These are phyloP conservation scores for Pachliopta kotzebuea DNA, from an alignment of 2,888 invertebrate species.

Conservation along the genomic window DNA sequence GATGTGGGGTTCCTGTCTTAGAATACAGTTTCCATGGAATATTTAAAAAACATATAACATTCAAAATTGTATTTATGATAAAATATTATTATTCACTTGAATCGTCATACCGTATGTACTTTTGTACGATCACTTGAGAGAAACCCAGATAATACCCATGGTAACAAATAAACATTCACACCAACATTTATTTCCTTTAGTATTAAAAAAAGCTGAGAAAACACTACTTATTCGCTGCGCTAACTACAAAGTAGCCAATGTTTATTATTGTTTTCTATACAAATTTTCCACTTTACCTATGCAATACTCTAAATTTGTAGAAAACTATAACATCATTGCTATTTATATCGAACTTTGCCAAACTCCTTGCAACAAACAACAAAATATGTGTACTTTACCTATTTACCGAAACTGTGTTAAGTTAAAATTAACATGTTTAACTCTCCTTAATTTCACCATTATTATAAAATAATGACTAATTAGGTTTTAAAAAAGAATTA, in stretches of 20 bases:
- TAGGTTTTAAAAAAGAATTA: too few relatives aligned
- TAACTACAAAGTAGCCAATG: background rate
- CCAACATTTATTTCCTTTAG: background rate
- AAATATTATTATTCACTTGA: too few relatives aligned
- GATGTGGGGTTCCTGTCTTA: too few relatives aligned
- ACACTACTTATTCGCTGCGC: slow-evolving; percentile 1
- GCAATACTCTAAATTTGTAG: background rate
- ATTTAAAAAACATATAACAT: too few relatives aligned
- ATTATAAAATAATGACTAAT: too few relatives aligned
- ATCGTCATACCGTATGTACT: too few relatives aligned
- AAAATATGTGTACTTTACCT: background rate
- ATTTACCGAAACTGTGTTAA: background rate
- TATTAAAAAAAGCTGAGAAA: background rate
- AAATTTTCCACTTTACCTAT: background rate
- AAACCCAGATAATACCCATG: too few relatives aligned
- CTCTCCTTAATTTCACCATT: too few relatives aligned
- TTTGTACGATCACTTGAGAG: too few relatives aligned
- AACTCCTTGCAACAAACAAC: background rate
- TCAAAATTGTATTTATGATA: too few relatives aligned
- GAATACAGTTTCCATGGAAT: too few relatives aligned
- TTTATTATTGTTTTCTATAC: background rate
- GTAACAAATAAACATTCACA: too few relatives aligned
- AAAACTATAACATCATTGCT: background rate
- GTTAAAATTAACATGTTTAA: background rate
- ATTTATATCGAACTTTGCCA: background rate